Evolutionary conservation across 2,888 invertebrate genomes (phyloP).

Genomic region (Cotesia congregata): DNA sequence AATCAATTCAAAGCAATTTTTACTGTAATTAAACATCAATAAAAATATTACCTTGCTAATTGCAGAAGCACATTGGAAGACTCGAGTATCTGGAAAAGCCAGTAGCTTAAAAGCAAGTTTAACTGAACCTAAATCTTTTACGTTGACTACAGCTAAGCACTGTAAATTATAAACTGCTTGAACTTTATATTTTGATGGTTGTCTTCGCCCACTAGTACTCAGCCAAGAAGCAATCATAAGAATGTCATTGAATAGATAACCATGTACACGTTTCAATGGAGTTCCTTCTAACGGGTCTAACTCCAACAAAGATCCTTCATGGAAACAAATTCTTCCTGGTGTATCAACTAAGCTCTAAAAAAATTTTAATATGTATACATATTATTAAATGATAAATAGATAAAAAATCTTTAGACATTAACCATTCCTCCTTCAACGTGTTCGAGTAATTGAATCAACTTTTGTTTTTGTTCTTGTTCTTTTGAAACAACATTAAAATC

Average conservation of each 20-base stretch:
- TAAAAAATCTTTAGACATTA: slow-evolving; percentile 38
- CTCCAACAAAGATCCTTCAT: slow-evolving; percentile 93
- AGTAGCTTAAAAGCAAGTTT: slow-evolving; percentile 95
- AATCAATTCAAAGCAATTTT: no score
- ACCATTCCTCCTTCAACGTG: slow-evolving; percentile 90
- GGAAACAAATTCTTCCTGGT: slow-evolving; percentile 83
- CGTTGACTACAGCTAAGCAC: slow-evolving; percentile 94
- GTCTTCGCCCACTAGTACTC: slow-evolving; percentile 74
- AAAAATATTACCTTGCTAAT: slow-evolving; percentile 74
- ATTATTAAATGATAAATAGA: not conserved
- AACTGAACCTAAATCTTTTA: slow-evolving; percentile 88
- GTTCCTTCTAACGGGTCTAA: slow-evolving; percentile 89
- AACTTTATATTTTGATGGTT: slow-evolving; percentile 86
- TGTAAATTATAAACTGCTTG: slow-evolving; percentile 88
- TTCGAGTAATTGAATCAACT: slow-evolving; percentile 82
- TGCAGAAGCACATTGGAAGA: slow-evolving; percentile 90
- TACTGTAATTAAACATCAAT: slow-evolving; percentile 2
- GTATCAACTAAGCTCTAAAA: slow-evolving; percentile 80
- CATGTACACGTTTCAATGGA: slow-evolving; percentile 89
- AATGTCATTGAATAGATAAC: slow-evolving; percentile 93
- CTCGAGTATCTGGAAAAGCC: slow-evolving; percentile 92
- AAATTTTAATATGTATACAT: slow-evolving; percentile 10
- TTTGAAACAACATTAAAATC: slow-evolving; percentile 58
- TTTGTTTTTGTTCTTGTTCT: slow-evolving; percentile 74
- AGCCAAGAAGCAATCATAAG: slow-evolving; percentile 90